Conservation (phyloP, 2,797 vertebrate genomes). For the Hoplostethus atlanticus region DNA sequence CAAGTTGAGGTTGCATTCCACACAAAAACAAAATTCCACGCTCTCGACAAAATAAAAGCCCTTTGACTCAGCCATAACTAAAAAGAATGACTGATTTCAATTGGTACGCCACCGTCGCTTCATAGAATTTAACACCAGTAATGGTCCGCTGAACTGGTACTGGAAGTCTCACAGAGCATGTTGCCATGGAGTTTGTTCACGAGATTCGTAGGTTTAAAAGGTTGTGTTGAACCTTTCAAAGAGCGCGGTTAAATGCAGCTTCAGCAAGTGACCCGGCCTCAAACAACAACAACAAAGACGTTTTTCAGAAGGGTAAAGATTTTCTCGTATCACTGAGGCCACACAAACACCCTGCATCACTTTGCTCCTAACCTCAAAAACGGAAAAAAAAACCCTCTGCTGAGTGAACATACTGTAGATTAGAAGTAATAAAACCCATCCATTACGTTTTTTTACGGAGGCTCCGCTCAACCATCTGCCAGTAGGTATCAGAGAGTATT, state of each 20-base stretch:
- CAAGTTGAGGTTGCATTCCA: too few species aligned
- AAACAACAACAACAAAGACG: not conserved
- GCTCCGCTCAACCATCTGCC: not conserved
- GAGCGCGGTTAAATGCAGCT: not conserved
- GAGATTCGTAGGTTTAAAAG: conserved; percentile 7
- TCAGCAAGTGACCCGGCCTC: not conserved
- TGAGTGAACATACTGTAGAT: conserved; percentile 10
- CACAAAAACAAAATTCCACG: too few species aligned
- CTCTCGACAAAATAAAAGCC: not conserved
- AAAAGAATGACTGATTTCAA: not conserved
- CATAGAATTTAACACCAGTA: not conserved
- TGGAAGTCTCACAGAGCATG: not conserved
- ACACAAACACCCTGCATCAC: not conserved
- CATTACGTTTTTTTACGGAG: conserved; percentile 5
- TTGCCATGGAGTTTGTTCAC: not conserved
- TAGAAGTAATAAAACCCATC: not conserved
- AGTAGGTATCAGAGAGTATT: too few species aligned
- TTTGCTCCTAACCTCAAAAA: not conserved
- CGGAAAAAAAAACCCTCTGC: too few species aligned
- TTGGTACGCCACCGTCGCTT: not conserved
- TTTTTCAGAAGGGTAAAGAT: not conserved
- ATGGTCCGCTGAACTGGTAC: not conserved
- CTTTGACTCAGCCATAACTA: not conserved
- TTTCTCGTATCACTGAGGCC: not conserved
- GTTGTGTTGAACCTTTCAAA: not conserved